Evolutionary conservation across 2,113 vertebrate species (phyloP), one percentile per base, ranked within the genome.

Genomic region (Zapornia atra): DNA sequence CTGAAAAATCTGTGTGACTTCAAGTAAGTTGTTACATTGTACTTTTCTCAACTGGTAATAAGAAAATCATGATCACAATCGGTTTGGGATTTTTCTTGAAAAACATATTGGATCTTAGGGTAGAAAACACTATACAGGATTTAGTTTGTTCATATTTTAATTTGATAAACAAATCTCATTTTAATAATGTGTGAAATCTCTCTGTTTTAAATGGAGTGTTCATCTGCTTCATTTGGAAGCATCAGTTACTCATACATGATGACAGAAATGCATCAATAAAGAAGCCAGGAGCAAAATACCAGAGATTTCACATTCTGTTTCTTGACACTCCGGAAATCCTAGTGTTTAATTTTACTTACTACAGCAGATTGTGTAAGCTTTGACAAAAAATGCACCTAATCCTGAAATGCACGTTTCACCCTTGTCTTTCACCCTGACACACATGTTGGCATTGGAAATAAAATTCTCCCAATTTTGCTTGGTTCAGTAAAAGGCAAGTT

Each of bases 391-490:
- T 29, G 34, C 33, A 48, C 68, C 60, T 85, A 61, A 88, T 44
- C 76, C 36, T 57, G 46, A 59, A 84, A 56, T 72, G 51, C 48
- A 48, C 73, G 88, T 80, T 53, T 90, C 73, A 60, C 50, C n/a
- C 28, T 38, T 86, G n/a, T 61, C 57, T 89, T 68, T 82, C 94
- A 95, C 95, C 83, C 18, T 16, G 82, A 63, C 34, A n/a, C 12
- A 16, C 42, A 20, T 17, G 13, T 16, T 51, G n/a, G 17, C 36
- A 54, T 18, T 33, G 71, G 76, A 73, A 86, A 86, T 82, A 96
- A 91, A 94, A 86, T 82, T 24, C 42, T 83, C 78, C 56, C 84
- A 60, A 60, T 93, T 95, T 78, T 85, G 53, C 89, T 95, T 75
- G 11, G 1, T 54, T 77, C 70, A 80, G 88, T 75, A 91, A 80